Percentiles rank a stretch among this genome's conserved stretches.
phyloP scores from a whole-genome alignment of 2,888 invertebrate species.

The Eupithecia vulgata region DNA sequence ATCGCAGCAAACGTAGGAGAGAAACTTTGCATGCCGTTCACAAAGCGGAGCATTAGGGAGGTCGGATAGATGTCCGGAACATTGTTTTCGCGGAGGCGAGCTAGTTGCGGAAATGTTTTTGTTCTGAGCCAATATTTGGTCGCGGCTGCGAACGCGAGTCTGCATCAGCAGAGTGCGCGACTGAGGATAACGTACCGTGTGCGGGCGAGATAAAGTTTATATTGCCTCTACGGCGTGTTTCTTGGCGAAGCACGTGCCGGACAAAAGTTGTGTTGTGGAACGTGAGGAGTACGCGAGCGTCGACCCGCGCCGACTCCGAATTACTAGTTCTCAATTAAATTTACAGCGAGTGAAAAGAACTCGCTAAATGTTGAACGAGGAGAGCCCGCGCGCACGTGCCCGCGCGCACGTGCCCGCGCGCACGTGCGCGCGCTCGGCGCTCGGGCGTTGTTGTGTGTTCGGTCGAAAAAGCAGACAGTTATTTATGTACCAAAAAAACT shows the following conservation, averaged over 20 bases:
- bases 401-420: background rate
- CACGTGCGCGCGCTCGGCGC: too few species aligned
- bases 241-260: slow-evolving; percentile 38
- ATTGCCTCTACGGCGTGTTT: slow-evolving; percentile 17
- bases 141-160: slow-evolving; percentile 23
- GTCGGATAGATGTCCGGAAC: background rate
- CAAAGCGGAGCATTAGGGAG: background rate
- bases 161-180: slow-evolving; percentile 29
- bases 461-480: background rate
- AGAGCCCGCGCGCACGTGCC: background rate
- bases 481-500: background rate
- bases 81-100: background rate
- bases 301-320: slow-evolving; percentile 20
- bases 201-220: slow-evolving; percentile 22
- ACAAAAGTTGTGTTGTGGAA: slow-evolving; percentile 40
- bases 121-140: background rate
- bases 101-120: background rate
- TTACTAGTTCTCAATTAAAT: slow-evolving; percentile 44
- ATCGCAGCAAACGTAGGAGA: background rate
- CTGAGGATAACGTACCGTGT: slow-evolving; percentile 28
- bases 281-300: slow-evolving; percentile 33
- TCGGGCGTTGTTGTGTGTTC: too few species aligned
- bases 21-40: background rate
- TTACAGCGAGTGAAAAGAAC: slow-evolving; percentile 39
- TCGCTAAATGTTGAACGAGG: slow-evolving; percentile 10